These are phyloP conservation scores for Acanthurus leucopareius DNA, from an alignment of 2,797 vertebrate species.

Conservation along the genomic window DNA sequence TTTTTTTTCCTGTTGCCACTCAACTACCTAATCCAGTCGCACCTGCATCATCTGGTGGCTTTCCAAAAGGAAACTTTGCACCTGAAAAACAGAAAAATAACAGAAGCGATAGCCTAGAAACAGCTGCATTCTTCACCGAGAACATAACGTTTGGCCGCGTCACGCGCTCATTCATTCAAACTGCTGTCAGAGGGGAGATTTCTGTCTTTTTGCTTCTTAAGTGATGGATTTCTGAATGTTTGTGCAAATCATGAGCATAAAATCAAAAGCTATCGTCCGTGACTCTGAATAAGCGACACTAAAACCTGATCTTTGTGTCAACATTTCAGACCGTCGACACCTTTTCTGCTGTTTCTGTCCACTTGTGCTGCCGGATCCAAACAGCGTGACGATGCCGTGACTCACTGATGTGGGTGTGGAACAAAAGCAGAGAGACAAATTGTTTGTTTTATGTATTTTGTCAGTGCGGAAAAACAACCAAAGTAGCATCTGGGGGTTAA, in stretches of 20 bases:
- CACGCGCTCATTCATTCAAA: neutral
- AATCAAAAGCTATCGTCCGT: neutral
- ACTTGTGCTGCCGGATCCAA: neutral
- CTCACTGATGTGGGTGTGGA: too few species aligned
- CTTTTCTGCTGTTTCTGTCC: neutral
- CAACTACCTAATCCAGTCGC: neutral
- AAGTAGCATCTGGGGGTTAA: neutral
- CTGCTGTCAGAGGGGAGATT: constrained; percentile 10
- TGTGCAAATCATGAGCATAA: neutral
- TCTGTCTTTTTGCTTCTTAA: neutral
- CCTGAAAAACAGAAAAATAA: neutral
- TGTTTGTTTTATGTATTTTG: too few species aligned
- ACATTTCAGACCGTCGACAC: neutral
- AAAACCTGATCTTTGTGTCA: neutral
- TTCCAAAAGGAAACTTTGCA: neutral
- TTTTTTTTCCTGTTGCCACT: neutral
- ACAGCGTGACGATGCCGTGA: neutral
- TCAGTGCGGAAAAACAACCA: neutral
- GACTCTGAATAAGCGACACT: neutral
- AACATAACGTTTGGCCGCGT: neutral
- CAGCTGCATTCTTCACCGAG: too few species aligned
- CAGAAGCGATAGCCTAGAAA: too few species aligned
- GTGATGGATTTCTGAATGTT: constrained; percentile 10
- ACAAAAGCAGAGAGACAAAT: too few species aligned
- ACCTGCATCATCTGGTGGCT: neutral